Percentiles rank a stretch among this genome's conserved stretches.
phyloP scores from a whole-genome alignment of 2,113 vertebrate species.

The Rana temporaria region DNA sequence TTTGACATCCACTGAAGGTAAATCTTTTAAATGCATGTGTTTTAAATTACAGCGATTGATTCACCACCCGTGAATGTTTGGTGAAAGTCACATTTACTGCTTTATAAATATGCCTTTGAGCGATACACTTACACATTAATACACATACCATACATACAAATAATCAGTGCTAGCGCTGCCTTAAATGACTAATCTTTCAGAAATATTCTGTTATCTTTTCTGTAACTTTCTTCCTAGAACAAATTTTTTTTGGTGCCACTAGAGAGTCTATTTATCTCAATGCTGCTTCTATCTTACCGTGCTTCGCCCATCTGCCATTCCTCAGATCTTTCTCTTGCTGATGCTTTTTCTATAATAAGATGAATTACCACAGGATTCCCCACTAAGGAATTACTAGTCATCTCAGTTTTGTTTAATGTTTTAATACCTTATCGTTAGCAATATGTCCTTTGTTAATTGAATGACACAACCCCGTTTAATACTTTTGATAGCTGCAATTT shows the following conservation, averaged over 20 bases:
- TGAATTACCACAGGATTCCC: constrained; percentile 8
- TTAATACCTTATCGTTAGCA: constrained; percentile 12
- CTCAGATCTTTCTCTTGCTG: constrained; percentile 18
- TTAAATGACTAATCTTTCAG: too few species aligned
- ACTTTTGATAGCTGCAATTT: constrained; percentile 1
- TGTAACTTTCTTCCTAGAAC: background rate
- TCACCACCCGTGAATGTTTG: too few species aligned
- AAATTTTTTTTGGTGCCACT: background rate
- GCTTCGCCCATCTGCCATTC: constrained; percentile 3
- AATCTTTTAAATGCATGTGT: too few species aligned
- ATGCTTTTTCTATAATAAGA: background rate
- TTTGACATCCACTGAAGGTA: too few species aligned
- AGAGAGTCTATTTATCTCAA: background rate
- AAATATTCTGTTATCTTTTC: background rate
- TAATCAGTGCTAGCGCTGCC: too few species aligned
- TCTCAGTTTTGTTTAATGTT: background rate
- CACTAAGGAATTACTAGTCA: constrained; percentile 5
- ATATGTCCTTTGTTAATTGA: background rate
- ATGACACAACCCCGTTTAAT: background rate
- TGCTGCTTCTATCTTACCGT: background rate
- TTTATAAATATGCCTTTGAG: too few species aligned
- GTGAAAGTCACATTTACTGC: too few species aligned
- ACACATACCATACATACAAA: too few species aligned
- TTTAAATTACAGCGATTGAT: too few species aligned
- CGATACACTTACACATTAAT: too few species aligned